phyloP scores from a whole-genome alignment of 1,140 invertebrate genomes.

The Nautilus pompilius region DNA sequence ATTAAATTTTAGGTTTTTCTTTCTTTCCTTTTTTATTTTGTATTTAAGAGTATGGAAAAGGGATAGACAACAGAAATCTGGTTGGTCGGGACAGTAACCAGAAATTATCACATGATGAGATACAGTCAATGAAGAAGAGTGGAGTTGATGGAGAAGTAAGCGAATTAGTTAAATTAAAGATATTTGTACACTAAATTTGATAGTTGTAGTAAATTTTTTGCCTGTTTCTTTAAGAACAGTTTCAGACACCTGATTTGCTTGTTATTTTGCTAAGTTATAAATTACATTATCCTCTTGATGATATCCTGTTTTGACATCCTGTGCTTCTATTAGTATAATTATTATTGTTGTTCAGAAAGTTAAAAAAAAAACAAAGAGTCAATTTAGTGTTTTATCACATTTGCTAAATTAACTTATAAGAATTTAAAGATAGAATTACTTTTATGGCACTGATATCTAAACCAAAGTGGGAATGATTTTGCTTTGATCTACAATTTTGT shows the following conservation, averaged over 20 bases:
- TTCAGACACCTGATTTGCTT: too few species aligned
- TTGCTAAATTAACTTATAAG: too few species aligned
- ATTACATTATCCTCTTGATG: neutral
- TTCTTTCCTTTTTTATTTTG: neutral
- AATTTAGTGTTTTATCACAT: too few species aligned
- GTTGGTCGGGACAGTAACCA: slow-evolving; percentile 83
- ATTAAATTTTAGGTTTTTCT: too few species aligned
- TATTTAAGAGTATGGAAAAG: slow-evolving; percentile 54
- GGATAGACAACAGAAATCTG: slow-evolving; percentile 78
- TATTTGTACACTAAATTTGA: neutral
- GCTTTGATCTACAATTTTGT: too few species aligned
- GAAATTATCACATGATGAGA: slow-evolving; percentile 77
- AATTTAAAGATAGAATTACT: too few species aligned
- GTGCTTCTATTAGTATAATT: neutral
- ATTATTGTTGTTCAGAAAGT: too few species aligned
- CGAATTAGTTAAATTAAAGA: neutral
- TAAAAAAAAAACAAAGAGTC: too few species aligned
- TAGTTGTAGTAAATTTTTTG: neutral
- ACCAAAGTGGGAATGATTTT: too few species aligned
- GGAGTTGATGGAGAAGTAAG: slow-evolving; percentile 66
- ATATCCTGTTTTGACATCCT: neutral
- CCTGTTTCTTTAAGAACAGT: too few species aligned
- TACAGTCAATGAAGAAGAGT: slow-evolving; percentile 70
- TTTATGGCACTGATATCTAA: too few species aligned
- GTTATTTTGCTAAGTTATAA: neutral